Base-by-base conservation (phyloP, 1,140 invertebrate species). In the Solenopsis invicta region DNA sequence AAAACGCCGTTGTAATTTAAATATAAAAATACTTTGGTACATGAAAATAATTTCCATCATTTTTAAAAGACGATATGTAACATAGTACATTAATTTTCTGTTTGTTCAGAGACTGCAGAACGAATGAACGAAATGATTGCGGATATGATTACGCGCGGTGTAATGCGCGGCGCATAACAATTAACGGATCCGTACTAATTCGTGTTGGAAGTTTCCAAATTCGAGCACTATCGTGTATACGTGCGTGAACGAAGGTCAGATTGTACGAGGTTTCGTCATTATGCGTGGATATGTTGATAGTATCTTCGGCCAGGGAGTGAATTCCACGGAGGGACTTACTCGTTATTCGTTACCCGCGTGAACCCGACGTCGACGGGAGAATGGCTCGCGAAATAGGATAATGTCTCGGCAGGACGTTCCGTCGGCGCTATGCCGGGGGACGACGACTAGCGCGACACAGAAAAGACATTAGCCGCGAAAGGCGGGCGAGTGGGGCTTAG, bases 401-500 rank as follows among this genome's bases (percentile, higher is more conserved):
- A 94, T 94, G 92, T 87, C 88, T 85, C 88, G 48, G 34, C 87
- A 87, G 90, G 90, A 90, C 91, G 84, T 89, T 92, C 80, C 87
- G 87, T 77, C 71, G 87, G 54, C 88, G 91, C 87, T 92, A 41
- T 69, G 89, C 85, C 90, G 89, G 93, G 94, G 93, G 93, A 94
- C 92, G 91, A 89, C 85, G 92, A 87, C 91, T 89, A 88, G 91
- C 84, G 80, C 91, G 93, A 95, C 94, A 95, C 94, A 94, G 94
- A 95, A 95, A 94, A 95, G 94, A 94, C 94, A 95, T 95, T 95
- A 95, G 93, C 92, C 78, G 88, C 92, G 89, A 86, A 90, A 89
- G 81, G 87, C 74, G 74, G 62, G 67, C 66, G 59, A 62, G 85
- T 81, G 87, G 84, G 72, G 78, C 69, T 82, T 86, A 71, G 87